phyloP scores from a whole-genome alignment of 30 jellyfish, hydroid and myxozoan genomes.

The Turritopsis dohrnii region DNA sequence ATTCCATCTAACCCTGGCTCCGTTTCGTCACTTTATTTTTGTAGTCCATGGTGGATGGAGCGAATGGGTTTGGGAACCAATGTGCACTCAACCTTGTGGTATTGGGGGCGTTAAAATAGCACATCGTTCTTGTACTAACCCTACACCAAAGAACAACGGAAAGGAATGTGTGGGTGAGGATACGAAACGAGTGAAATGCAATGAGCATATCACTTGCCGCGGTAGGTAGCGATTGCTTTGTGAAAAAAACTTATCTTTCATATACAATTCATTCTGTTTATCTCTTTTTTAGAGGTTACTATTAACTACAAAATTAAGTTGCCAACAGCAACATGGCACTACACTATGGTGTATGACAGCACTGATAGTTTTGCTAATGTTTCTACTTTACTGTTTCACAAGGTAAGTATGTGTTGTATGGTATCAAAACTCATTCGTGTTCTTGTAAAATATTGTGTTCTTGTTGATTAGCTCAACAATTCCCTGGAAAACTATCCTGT shows the following conservation, averaged over 20 bases:
- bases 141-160: slow-evolving; percentile 7
- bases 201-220: slow-evolving; percentile 17
- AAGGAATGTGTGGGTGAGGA: background rate
- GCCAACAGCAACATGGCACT: slow-evolving; percentile 9
- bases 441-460: background rate
- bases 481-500: background rate
- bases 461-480: background rate
- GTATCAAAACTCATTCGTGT: background rate
- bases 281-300: background rate
- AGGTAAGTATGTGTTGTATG: background rate
- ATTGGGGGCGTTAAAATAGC: slow-evolving; percentile 7
- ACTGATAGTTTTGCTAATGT: background rate
- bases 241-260: background rate
- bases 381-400: background rate
- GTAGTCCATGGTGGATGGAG: slow-evolving; percentile 12
- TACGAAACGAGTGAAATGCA: background rate
- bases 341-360: slow-evolving; percentile 4
- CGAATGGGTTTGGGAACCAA: background rate
- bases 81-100: slow-evolving; percentile 28
- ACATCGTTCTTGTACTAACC: background rate
- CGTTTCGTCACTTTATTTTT: background rate
- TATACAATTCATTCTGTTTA: background rate
- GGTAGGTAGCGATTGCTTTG: background rate
- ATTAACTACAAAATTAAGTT: background rate
- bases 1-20: too few relatives aligned